Conservation (phyloP, 2,888 invertebrate species). For the Arrhopalites spinosus region DNA sequence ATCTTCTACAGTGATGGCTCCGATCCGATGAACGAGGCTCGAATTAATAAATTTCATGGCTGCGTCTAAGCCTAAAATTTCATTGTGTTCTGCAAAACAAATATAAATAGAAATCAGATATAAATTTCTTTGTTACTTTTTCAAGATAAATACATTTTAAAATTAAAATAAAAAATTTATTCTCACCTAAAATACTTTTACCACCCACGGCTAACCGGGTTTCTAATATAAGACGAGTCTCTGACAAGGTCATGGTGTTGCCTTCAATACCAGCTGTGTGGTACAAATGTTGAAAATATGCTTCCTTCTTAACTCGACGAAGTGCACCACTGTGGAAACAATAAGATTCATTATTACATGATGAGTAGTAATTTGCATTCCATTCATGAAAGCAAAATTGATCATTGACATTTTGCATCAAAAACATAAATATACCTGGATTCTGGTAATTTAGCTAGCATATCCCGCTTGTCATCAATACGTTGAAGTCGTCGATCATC, state of each 20-base stretch:
- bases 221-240: constrained; percentile 89
- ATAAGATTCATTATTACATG: too few species aligned
- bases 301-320: constrained; percentile 87
- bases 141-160: too few species aligned
- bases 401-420: too few species aligned
- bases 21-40: constrained; percentile 71
- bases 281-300: constrained; percentile 91
- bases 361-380: too few species aligned
- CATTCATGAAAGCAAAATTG: too few species aligned
- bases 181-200: constrained; percentile 63
- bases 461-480: constrained; percentile 83
- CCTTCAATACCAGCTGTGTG: constrained; percentile 96
- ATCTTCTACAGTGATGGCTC: constrained; percentile 79
- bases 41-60: constrained; percentile 87
- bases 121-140: too few species aligned
- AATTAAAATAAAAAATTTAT: too few species aligned
- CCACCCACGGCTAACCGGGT: constrained; percentile 78
- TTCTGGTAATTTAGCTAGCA: constrained; percentile 79
- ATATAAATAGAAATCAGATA: too few species aligned
- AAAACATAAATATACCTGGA: constrained; percentile 59
- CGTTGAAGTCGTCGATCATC: constrained; percentile 77
- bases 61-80: constrained; percentile 90
- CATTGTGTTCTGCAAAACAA: constrained; percentile 79
- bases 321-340: constrained; percentile 67
- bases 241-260: constrained; percentile 91